Evolutionary conservation across 2,797 vertebrate genomes (phyloP).

Genomic region (Pantherophis vulpinus): DNA sequence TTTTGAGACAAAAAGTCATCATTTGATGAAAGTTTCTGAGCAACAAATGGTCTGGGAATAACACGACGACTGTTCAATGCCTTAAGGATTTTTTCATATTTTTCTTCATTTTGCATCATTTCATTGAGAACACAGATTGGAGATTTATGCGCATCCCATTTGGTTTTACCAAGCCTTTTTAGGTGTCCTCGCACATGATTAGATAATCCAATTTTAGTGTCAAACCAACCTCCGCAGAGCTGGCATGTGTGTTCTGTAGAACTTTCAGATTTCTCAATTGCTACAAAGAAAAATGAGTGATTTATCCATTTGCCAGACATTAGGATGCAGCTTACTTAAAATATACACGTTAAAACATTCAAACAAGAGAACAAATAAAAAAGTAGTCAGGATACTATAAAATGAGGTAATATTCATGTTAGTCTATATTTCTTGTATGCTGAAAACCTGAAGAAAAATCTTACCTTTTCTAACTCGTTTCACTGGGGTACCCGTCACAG

Average conservation of each 20-base stretch:
- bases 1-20: conserved; percentile 80
- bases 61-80: conserved; percentile 89
- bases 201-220: conserved; percentile 96
- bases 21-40: conserved; percentile 80
- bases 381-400: conserved; percentile 13
- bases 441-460: conserved; percentile 34
- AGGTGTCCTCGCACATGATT: conserved; percentile 98
- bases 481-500: conserved; percentile 79
- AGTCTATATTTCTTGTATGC: not conserved
- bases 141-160: conserved; percentile 88
- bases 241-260: conserved; percentile 89
- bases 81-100: conserved; percentile 90
- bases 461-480: conserved; percentile 91
- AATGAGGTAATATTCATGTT: not conserved
- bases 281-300: conserved; percentile 66
- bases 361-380: conserved; percentile 7
- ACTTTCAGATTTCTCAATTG: conserved; percentile 84
- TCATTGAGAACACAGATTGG: conserved; percentile 92
- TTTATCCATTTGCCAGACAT: conserved; percentile 42
- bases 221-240: conserved; percentile 93
- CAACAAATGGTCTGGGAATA: conserved; percentile 80
- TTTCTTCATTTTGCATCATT: conserved; percentile 96
- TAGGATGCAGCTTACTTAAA: conserved; percentile 36
- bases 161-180: conserved; percentile 92
- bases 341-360: conserved; percentile 8